Conservation (phyloP, 2,888 invertebrate species). For the Drosophila demipolita region DNA sequence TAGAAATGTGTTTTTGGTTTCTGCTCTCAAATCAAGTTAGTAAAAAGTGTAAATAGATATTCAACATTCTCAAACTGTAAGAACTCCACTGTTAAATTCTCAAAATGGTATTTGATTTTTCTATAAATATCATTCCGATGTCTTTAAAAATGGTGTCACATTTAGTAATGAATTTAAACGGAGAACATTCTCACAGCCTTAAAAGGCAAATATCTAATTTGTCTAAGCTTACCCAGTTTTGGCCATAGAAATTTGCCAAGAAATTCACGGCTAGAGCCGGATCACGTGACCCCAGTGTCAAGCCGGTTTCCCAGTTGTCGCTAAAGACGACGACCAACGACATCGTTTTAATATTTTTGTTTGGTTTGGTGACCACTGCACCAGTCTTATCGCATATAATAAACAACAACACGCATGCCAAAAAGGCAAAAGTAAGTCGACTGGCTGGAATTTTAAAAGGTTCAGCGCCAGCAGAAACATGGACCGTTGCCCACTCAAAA, state of each 20-base stretch:
- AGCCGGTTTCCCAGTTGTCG: conserved; percentile 68
- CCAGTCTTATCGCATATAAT: conserved; percentile 73
- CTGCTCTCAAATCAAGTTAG: neutral
- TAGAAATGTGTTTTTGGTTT: neutral
- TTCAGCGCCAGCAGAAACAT: conserved; percentile 71
- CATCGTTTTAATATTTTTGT: conserved; percentile 66
- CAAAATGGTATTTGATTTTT: neutral
- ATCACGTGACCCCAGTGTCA: conserved; percentile 57
- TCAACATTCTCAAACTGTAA: neutral
- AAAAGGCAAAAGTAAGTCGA: conserved; percentile 57
- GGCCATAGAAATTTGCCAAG: conserved; percentile 10
- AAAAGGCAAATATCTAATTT: neutral
- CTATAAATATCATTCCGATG: neutral
- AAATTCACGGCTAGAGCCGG: conserved; percentile 27
- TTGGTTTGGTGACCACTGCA: conserved; percentile 53
- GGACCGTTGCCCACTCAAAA: conserved; percentile 39
- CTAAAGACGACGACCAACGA: conserved; percentile 32
- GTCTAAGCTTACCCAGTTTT: conserved; percentile 1
- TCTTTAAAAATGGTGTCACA: neutral
- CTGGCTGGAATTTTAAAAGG: conserved; percentile 83
- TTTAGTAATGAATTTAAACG: neutral
- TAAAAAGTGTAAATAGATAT: neutral
- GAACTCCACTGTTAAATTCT: neutral
- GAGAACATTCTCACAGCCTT: neutral
- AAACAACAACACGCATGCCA: conserved; percentile 75